A percentile compares a stretch with the other conserved stretches of the same genome.
Evolutionary conservation across 1,140 invertebrate species (phyloP).

Genomic region (Papilio glaucus): DNA sequence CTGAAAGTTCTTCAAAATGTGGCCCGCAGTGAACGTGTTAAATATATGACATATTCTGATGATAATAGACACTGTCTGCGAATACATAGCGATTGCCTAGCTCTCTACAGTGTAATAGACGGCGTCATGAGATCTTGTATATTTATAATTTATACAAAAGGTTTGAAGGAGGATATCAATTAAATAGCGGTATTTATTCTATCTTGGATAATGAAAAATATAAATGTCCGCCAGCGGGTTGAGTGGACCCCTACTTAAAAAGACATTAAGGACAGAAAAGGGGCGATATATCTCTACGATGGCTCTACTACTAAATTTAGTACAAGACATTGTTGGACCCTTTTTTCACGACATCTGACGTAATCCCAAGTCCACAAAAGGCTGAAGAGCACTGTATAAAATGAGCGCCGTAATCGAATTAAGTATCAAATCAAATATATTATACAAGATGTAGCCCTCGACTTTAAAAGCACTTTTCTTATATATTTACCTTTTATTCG

Average conservation of each 20-base stretch:
- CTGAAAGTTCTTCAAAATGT: too few species aligned
- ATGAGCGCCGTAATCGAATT: neutral
- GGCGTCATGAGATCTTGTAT: neutral
- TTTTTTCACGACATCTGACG: conserved; percentile 21
- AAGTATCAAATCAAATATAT: neutral
- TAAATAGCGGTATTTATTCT: conserved; percentile 15
- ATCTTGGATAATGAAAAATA: conserved; percentile 22
- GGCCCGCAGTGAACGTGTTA: too few species aligned
- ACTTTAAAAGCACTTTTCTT: neutral
- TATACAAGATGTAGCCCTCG: neutral
- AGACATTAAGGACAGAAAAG: conserved; percentile 23
- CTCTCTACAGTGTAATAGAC: too few species aligned
- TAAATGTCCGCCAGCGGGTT: conserved; percentile 1
- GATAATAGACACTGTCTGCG: too few species aligned
- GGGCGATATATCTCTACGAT: conserved; percentile 21
- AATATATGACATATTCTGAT: too few species aligned
- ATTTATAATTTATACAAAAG: neutral
- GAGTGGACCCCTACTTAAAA: conserved; percentile 22
- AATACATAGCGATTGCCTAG: too few species aligned
- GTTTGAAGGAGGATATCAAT: neutral
- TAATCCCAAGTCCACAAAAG: conserved; percentile 13
- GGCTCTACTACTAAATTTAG: conserved; percentile 23
- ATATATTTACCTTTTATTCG: too few species aligned
- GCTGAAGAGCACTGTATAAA: neutral
- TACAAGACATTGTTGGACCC: conserved; percentile 17